Evolutionary conservation across 2,888 invertebrate genomes (phyloP).

Genomic region (Cosmopolites sordidus): DNA sequence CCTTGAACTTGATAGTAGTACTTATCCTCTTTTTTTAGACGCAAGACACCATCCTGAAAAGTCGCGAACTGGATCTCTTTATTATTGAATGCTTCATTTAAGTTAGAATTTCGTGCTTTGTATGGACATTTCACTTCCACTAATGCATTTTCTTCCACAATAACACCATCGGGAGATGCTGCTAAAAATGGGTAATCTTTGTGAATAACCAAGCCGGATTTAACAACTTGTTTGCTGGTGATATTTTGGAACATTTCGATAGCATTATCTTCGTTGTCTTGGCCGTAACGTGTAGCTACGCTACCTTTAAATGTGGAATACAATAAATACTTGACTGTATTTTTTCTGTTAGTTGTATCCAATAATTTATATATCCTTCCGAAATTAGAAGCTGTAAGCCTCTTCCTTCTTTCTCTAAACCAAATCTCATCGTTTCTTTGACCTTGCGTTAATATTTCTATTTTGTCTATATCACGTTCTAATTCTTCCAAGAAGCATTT

Average conservation of each 20-base stretch:
- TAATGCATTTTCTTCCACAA: slow-evolving; percentile 29
- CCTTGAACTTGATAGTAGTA: slow-evolving; percentile 38
- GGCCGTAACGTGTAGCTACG: slow-evolving; percentile 32
- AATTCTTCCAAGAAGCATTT: slow-evolving; percentile 27
- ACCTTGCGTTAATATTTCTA: slow-evolving; percentile 28
- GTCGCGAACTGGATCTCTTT: slow-evolving; percentile 30
- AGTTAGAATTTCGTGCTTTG: slow-evolving; percentile 28
- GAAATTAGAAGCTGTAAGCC: slow-evolving; percentile 39
- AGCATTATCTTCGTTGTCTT: slow-evolving; percentile 32
- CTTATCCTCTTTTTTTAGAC: slow-evolving; percentile 30
- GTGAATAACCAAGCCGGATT: slow-evolving; percentile 33
- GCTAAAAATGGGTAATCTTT: slow-evolving; percentile 32
- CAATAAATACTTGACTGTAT: slow-evolving; percentile 29
- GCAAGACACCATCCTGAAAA: slow-evolving; percentile 24
- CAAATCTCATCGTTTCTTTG: slow-evolving; percentile 33
- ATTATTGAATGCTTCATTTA: slow-evolving; percentile 29
- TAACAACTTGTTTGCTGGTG: slow-evolving; percentile 24
- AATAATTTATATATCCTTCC: slow-evolving; percentile 33
- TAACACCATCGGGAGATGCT: slow-evolving; percentile 34
- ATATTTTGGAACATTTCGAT: slow-evolving; percentile 29
- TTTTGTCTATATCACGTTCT: slow-evolving; percentile 27
- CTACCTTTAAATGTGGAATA: slow-evolving; percentile 32
- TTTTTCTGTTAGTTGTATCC: slow-evolving; percentile 29
- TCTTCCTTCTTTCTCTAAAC: slow-evolving; percentile 34
- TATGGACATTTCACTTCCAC: slow-evolving; percentile 37